Conservation (phyloP, 1,140 invertebrate genomes). For the Aphaenogaster floridana region DNA sequence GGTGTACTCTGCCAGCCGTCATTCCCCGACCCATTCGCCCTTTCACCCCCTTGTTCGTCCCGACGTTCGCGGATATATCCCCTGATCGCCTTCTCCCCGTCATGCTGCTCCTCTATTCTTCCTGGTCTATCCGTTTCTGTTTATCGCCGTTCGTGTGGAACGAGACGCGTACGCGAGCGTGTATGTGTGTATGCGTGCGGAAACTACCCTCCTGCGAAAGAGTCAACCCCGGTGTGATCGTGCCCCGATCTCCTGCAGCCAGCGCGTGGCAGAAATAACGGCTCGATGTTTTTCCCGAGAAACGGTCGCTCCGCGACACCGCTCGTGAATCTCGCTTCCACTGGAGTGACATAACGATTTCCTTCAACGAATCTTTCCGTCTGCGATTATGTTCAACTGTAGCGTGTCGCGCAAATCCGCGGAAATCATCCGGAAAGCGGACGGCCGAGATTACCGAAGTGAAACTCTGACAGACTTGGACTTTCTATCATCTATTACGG, state of each 20-base stretch:
- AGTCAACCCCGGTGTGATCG: neutral
- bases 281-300: conserved; percentile 18
- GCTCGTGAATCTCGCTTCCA: neutral
- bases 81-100: neutral
- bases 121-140: conserved; percentile 63
- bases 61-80: neutral
- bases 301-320: neutral
- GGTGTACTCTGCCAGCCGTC: conserved; percentile 76
- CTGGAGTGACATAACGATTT: neutral
- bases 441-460: conserved; percentile 12
- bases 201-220: neutral
- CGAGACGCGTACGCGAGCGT: neutral
- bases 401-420: neutral
- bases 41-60: conserved; percentile 34
- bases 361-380: neutral
- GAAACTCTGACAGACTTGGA: neutral
- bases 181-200: neutral
- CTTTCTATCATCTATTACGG: conserved; percentile 20
- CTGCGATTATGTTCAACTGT: conserved; percentile 23
- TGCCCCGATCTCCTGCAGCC: neutral
- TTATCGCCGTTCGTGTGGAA: conserved; percentile 56
- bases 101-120: conserved; percentile 31
- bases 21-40: conserved; percentile 20
- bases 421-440: conserved; percentile 11
- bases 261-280: conserved; percentile 42